Evolutionary conservation across 2,797 vertebrate species (phyloP), one percentile per base, ranked within the genome.

Genomic region (Sternarchorhynchus goeldii): DNA sequence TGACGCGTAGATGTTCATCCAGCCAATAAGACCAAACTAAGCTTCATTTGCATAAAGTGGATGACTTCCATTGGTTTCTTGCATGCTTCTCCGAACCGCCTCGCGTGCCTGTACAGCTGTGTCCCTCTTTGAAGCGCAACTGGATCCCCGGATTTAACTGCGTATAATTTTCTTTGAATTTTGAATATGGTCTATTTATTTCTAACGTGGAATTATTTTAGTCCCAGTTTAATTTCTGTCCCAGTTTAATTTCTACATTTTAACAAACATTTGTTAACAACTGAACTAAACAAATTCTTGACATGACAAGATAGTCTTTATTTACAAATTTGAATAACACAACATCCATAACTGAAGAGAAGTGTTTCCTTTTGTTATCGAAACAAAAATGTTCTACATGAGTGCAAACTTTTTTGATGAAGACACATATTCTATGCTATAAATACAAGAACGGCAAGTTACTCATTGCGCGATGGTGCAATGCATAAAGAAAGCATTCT

Each of bases 81-180:
- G 90, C 87, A 88, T 91, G 92, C 92, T 60, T 85, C 90, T 90
- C 83, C 88, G 89, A 88, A 90, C 90, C 88, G 89, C 91, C 91
- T 94, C 94, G 94, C 94, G 94, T 95, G 95, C 93, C 94, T 86
- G 83, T 87, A 89, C 93, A 90, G 92, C 90, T 84, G 90, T 89
- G 85, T 81, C 66, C 65, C 85, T 73, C 78, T 87, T 77, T 77
- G 81, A 90, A 85, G 86, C 81, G 79, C 84, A 60, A 84, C 81
- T 65, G 64, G 79, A 80, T 77, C 74, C 80, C 83, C 18, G 5
- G 60, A 60, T 58, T 73, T 64, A 78, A 78, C 32, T 55, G 29
- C 20, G 0, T 16, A 16, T 36, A 21, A 14, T 32, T 62, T 68
- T 62, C 59, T 31, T 1, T 7, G 66, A 6, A 21, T 69, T 31